Evolutionary conservation across 2,888 invertebrate genomes (phyloP), one percentile per base, ranked within the genome.

Genomic region (Auanema sp.): DNA sequence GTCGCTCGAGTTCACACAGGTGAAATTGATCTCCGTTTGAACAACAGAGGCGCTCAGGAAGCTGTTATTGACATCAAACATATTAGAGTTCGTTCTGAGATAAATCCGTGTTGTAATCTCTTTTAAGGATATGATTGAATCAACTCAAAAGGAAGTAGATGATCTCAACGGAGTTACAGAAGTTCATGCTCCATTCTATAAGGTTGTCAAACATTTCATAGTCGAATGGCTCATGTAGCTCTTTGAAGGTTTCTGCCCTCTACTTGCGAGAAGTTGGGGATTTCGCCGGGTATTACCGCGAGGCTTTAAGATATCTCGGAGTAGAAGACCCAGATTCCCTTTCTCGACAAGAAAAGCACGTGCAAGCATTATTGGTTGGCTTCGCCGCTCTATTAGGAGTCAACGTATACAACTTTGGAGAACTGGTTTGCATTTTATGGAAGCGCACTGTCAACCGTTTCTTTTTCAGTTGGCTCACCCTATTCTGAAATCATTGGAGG

Each of bases 401-500:
- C 79, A 92, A 91, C 23, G 92, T 99, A 21, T 98, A 96, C 85
- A 98, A 98, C 84, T 89, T 98, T 76, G 97, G 95, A 0, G 98
- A 98, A 85, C 87, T 99, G 85, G 90, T 91, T 78, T 11, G 64
- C 52, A 33, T 52, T 11, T 6, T 25, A 33, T 1, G 14, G 18
- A 1, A 16, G 18, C 14, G n/a, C 18, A 40, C 12, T 60, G 12
- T 40, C 11, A 14, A 0, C 47, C 47, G 16, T 47, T 5, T 5
- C 47, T 24, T 42, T 77, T 84, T n/a, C 85, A 91, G 90, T 86
- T 97, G 52, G 94, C 94, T 0, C 97, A 98, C 87, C 93, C 95
- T 0, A 91, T 98, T 62, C 86, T 99, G 76, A 90, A 92, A 72
- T 89, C 92, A 0, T 86, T 98, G 52, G 89, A 90, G 69, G 88